phyloP scores from a whole-genome alignment of 2,797 vertebrate species.

The Melanotaenia maccullochi region DNA sequence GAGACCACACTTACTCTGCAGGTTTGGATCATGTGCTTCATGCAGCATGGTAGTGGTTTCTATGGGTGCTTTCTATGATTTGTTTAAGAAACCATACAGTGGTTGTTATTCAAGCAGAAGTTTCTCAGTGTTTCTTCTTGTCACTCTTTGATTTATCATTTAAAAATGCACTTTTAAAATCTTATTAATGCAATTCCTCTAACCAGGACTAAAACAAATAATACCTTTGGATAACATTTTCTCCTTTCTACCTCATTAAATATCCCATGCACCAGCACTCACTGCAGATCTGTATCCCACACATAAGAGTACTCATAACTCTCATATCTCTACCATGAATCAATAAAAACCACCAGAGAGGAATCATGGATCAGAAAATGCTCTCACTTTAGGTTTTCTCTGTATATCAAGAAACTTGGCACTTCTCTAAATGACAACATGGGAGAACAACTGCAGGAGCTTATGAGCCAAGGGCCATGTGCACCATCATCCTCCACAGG shows the following conservation, averaged over 20 bases:
- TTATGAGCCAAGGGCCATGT: conserved; percentile 25
- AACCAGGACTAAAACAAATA: background rate
- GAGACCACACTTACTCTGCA: conserved; percentile 30
- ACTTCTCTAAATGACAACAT: conserved; percentile 7
- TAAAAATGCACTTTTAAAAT: background rate
- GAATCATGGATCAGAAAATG: conserved; percentile 1
- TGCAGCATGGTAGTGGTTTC: conserved; percentile 7
- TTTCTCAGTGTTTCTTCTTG: background rate
- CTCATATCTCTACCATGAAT: background rate
- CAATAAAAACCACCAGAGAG: background rate
- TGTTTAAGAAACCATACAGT: background rate
- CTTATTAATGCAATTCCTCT: background rate
- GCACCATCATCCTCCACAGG: conserved; percentile 7
- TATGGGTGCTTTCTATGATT: background rate
- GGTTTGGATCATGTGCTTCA: conserved; percentile 3
- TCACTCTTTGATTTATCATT: background rate
- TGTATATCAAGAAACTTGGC: conserved; percentile 21
- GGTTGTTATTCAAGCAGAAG: background rate
- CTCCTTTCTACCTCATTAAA: background rate
- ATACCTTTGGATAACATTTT: background rate
- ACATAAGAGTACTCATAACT: background rate
- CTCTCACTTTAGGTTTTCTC: conserved; percentile 21
- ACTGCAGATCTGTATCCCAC: background rate
- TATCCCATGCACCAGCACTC: background rate
- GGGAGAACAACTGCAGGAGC: conserved; percentile 10